Base-by-base conservation (phyloP, 2,888 invertebrate genomes). In the Hemaris fuciformis region DNA sequence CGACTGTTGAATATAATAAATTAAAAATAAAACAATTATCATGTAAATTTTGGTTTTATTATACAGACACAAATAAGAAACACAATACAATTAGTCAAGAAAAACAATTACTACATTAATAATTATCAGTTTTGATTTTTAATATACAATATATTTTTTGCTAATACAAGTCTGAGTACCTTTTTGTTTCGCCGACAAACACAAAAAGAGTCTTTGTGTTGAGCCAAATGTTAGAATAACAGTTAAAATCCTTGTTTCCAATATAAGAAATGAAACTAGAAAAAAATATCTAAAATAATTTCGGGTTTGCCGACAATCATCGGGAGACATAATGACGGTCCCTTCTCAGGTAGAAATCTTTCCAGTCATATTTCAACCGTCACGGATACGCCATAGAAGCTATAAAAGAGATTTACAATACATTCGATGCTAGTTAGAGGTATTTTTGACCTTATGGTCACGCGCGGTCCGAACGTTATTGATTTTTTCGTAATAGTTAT, bases 331-430 rank as follows among this genome's bases (percentile, higher is more conserved):
- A 89, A 91, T 89, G 88, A 91, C 80, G 85, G 87, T 83, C 90
- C 91, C 84, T 85, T 86, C 85, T 82, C 91, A 92, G 92, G 92
- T 92, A 92, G 89, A 87, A 76, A 85, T 85, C 77, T 84, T 84
- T 85, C 87, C 86, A 80, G 88, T 87, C 84, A 89, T 92, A 91
- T 91, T 89, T 91, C 87, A 91, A 87, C 87, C 84, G 90, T 85
- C 91, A 88, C 75, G 85, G 85, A 83, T 84, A 82, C 79, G 77
- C 79, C 77, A 77, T 85, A 79, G 88, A 82, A 85, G 87, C 87
- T 82, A 88, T 91, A 89, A 91, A 90, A 84, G 82, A 87, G 88
- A 89, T 90, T 92, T 91, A 91, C 87, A 89, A 91, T 89, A 84
- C 82, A 80, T 91, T 88, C 83, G 84, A 86, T 80, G 80, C 85